Percentiles rank a stretch among this genome's conserved stretches.
Conservation (phyloP, 2,113 vertebrate genomes). For the Isurus oxyrinchus region DNA sequence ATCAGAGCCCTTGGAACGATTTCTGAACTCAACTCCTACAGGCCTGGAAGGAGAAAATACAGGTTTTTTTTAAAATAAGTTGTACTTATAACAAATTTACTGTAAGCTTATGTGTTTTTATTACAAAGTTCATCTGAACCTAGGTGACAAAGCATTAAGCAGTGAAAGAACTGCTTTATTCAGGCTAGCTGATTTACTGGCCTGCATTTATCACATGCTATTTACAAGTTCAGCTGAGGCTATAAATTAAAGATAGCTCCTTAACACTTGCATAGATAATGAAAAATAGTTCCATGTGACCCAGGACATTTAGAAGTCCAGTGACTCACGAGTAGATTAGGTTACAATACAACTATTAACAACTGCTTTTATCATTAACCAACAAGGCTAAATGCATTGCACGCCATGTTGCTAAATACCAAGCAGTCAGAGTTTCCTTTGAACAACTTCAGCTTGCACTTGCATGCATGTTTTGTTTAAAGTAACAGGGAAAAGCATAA, state of each 20-base stretch:
- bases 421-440: not conserved
- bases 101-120: not conserved
- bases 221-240: conserved; percentile 30
- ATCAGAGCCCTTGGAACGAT: not conserved
- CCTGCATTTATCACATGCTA: not conserved
- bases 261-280: conserved; percentile 29
- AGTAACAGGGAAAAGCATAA: not conserved
- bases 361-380: conserved; percentile 36
- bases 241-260: conserved; percentile 30
- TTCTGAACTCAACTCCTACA: not conserved
- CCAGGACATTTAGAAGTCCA: not conserved
- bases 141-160: conserved; percentile 10
- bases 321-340: not conserved
- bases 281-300: conserved; percentile 29
- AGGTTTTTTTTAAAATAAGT: not conserved
- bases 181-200: not conserved
- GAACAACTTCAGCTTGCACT: not conserved
- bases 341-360: conserved; percentile 36
- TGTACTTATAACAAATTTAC: not conserved
- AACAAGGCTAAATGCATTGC: not conserved
- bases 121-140: not conserved
- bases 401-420: not conserved
- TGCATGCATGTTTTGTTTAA: not conserved
- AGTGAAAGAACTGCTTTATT: not conserved
- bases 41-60: not conserved